These are phyloP conservation scores for Palloptera scutellata DNA, from an alignment of 2,888 invertebrate species.

Conservation along the genomic window DNA sequence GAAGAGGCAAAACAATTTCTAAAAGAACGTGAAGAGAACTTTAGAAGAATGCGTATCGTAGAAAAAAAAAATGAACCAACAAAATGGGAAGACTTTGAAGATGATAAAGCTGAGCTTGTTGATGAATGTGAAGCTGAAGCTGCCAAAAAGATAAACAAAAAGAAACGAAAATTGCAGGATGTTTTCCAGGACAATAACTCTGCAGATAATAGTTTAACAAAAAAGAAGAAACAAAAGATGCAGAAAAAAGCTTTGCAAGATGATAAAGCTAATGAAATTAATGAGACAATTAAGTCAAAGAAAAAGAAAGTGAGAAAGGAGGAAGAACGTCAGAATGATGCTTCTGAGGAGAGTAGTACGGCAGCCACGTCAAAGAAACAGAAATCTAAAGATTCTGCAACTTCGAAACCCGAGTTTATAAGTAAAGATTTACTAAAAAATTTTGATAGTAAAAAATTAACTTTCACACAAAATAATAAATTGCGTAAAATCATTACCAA, in stretches of 20 bases:
- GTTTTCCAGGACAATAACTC: not conserved
- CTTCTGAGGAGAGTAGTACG: too few relatives aligned
- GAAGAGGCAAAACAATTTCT: conserved; percentile 42
- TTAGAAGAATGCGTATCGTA: conserved; percentile 50
- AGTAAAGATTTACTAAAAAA: conserved; percentile 31
- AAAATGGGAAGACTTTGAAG: conserved; percentile 53
- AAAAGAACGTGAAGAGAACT: conserved; percentile 50
- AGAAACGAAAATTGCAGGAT: too few relatives aligned
- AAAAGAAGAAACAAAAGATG: conserved; percentile 6
- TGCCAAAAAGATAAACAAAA: too few relatives aligned
- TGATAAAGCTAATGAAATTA: not conserved
- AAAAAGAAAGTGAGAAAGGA: too few relatives aligned
- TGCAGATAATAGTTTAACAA: not conserved
- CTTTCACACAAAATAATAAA: conserved; percentile 45
- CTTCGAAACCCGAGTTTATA: conserved; percentile 19
- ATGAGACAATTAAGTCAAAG: not conserved
- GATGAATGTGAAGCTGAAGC: too few relatives aligned
- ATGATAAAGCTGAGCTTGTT: conserved; percentile 30
- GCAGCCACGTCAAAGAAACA: too few relatives aligned
- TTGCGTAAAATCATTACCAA: conserved; percentile 42
- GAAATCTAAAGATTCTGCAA: too few relatives aligned
- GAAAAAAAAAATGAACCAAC: conserved; percentile 47
- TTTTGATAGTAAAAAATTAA: conserved; percentile 44
- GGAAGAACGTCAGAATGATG: too few relatives aligned
- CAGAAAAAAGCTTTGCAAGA: conserved; percentile 12